Evolutionary conservation across 2,797 vertebrate species (phyloP).

Genomic region (Astyanax mexicanus): DNA sequence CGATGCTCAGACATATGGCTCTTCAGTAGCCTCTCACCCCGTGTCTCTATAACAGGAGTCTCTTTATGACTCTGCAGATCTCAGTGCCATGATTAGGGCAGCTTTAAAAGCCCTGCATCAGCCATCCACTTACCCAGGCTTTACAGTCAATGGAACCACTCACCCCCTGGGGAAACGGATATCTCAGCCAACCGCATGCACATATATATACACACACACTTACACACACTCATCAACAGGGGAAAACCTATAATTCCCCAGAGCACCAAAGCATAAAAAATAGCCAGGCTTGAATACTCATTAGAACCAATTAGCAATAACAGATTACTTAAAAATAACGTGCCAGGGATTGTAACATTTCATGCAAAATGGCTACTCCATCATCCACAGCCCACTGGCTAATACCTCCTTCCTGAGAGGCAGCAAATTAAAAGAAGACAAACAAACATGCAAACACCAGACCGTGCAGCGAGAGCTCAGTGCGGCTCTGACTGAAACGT

Average conservation of each 20-base stretch:
- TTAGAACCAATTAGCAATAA: slow-evolving; percentile 31
- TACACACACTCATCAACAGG: background rate
- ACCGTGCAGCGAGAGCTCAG: background rate
- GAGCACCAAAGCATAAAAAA: slow-evolving; percentile 26
- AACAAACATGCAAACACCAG: background rate
- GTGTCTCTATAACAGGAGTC: background rate
- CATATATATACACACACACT: too few relatives aligned
- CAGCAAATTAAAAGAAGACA: background rate
- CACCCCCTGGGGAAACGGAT: slow-evolving; percentile 2
- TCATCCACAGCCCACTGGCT: slow-evolving; percentile 31
- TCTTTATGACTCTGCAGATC: slow-evolving; percentile 21
- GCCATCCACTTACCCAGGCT: slow-evolving; percentile 60
- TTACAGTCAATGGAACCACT: slow-evolving; percentile 35
- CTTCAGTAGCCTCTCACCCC: slow-evolving; percentile 2
- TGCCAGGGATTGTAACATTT: slow-evolving; percentile 19
- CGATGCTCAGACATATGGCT: slow-evolving; percentile 21
- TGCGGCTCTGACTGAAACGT: too few relatives aligned
- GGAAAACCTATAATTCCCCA: slow-evolving; percentile 10
- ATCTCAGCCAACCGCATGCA: slow-evolving; percentile 5
- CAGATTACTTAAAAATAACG: slow-evolving; percentile 22
- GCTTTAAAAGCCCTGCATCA: slow-evolving; percentile 46
- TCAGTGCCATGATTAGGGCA: background rate
- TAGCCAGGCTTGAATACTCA: slow-evolving; percentile 6
- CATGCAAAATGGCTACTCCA: slow-evolving; percentile 31
- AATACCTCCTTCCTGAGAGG: background rate